phyloP scores from a whole-genome alignment of 2,888 invertebrate species.

The Callyntrura guangdongensis region DNA sequence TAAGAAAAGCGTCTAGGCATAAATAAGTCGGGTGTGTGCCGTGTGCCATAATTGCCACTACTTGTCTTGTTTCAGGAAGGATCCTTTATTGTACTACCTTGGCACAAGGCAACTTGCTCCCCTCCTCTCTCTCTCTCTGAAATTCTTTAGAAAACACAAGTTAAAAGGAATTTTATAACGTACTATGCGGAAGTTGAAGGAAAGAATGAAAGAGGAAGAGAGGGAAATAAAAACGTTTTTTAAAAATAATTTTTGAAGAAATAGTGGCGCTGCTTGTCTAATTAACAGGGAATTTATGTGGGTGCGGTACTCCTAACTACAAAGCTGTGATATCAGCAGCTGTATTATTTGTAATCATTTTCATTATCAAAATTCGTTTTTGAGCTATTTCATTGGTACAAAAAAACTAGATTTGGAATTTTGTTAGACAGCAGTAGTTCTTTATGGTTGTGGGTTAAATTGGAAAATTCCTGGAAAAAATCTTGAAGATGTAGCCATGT shows the following conservation, averaged over 20 bases:
- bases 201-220: constrained; percentile 14
- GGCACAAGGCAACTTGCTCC: no score
- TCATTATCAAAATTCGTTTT: constrained; percentile 13
- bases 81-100: not conserved
- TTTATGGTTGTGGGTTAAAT: not conserved
- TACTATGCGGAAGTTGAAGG: not conserved
- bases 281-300: constrained; percentile 62
- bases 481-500: not conserved
- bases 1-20: not conserved
- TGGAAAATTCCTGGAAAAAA: constrained; percentile 47
- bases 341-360: not conserved
- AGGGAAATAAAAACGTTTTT: not conserved
- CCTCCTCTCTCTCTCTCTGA: not conserved
- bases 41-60: constrained; percentile 35
- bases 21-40: not conserved
- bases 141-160: not conserved
- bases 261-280: constrained; percentile 35
- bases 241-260: constrained; percentile 1
- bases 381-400: not conserved
- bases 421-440: not conserved
- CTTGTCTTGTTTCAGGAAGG: constrained; percentile 6
- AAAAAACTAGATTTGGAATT: constrained; percentile 3
- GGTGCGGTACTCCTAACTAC: constrained; percentile 23
- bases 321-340: no score
- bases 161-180: not conserved